Evolutionary conservation across 2,113 vertebrate species (phyloP).

Genomic region (Catharus fuscescens): DNA sequence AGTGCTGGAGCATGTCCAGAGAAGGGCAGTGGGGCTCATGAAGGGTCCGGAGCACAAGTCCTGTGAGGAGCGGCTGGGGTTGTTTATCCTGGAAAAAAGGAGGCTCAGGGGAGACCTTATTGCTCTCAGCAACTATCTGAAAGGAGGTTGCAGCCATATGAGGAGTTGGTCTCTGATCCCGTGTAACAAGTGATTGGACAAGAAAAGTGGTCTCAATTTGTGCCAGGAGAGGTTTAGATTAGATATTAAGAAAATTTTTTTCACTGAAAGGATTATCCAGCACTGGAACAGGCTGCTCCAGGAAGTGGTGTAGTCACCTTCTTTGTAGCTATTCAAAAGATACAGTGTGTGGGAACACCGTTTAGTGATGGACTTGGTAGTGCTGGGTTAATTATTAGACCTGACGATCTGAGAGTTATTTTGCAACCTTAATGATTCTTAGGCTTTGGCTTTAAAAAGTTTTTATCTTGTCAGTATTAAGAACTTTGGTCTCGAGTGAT

Average conservation of each 20-base stretch:
- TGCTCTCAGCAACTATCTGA: neutral
- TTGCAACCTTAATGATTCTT: neutral
- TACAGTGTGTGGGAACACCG: neutral
- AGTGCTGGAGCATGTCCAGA: neutral
- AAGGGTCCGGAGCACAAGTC: neutral
- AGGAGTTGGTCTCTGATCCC: neutral
- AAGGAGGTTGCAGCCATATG: neutral
- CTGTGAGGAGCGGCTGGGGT: neutral
- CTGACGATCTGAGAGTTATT: neutral
- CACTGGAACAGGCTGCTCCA: neutral
- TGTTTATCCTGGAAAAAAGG: neutral
- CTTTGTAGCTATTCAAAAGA: neutral
- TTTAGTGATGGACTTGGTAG: neutral
- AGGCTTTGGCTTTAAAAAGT: neutral
- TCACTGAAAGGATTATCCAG: neutral
- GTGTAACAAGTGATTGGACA: neutral
- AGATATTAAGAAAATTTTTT: fast-evolving
- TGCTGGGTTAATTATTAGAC: neutral
- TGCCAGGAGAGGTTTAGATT: neutral
- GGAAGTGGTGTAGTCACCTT: neutral
- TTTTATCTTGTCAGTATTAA: neutral
- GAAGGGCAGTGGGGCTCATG: neutral
- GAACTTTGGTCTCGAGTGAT: neutral
- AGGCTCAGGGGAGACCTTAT: neutral
- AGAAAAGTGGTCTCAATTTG: neutral